Base-by-base conservation (phyloP, 2,113 vertebrate genomes). In the Cacatua alba region DNA sequence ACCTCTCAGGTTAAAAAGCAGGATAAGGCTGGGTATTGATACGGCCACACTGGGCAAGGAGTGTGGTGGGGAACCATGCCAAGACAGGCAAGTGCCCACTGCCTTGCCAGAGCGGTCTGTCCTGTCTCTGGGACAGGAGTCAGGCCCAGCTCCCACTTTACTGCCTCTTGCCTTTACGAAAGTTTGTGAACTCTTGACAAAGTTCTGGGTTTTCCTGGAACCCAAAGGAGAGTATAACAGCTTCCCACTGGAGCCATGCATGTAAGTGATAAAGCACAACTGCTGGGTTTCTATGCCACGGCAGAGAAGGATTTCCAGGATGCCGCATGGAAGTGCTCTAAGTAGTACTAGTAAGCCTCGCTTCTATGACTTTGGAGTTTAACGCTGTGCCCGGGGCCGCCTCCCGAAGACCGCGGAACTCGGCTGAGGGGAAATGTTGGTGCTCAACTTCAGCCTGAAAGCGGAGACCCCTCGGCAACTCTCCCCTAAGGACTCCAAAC, bases 11-110 rank as follows among this genome's bases (percentile, higher is more conserved):
- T 41, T 52, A 67, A 49, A 69, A 53, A 26, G 53, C 11, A 44
- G 20, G 3, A 29, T 9, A 26, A 35, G 51, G 19, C 24, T 0
- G 0, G 35, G 7, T 19, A 43, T 0, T 8, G 3, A 14, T 20
- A 48, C 1, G 6, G 26, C 53, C 1, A 1, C 0, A 0, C 21
- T 52, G 33, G 33, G 23, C 0, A 0, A 80, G 26, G 6, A 59
- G 9, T 1, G 1, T 2, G 16, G 28, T 1, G 1, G 17, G 43
- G 23, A 91, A 48, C 5, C 5, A 5, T 0, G 1, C 33, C 44
- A 60, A 19, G 26, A 24, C 11, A 28, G 26, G 11, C 2, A 4
- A 51, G 33, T 0, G 1, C 29, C 21, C 59, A 33, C 31, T 1
- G 3, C 24, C 8, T 16, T 12, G 31, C 6, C 2, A 0, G 24